Base-by-base conservation (phyloP, 2,797 vertebrate genomes). In the Neomorphus geoffroyi region DNA sequence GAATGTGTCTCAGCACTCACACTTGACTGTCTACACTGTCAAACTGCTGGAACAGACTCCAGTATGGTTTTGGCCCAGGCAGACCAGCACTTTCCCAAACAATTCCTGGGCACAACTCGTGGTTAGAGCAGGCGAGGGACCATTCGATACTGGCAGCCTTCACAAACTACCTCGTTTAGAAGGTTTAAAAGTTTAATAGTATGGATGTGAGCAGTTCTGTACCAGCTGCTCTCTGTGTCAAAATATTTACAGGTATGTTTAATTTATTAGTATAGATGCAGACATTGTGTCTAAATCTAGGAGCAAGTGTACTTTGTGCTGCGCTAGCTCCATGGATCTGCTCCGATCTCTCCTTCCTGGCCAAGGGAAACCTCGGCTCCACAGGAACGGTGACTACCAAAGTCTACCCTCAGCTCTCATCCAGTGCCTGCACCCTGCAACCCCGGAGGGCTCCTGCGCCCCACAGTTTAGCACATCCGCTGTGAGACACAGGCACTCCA, bases 161-260 rank as follows among this genome's bases (percentile, higher is more conserved):
- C 69, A 86, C 22, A 43, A 84, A 86, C 62, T 93, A 93, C 66
- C 66, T 62, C 93, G 80, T 92, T 90, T 66, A 81, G 45, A 88
- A 86, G 35, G 90, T 94, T 94, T 95, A 93, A 53, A 94, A 93
- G 80, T 94, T 88, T 88, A 94, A 62, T 48, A 66, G n/a, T 72
- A 84, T 84, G 80, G 46, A 92, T 72, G 7, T 14, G 46, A 94
- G 54, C 48, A 23, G 70, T 60, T 86, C 74, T 83, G 66, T 72
- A 86, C 77, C 94, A 94, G 73, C 41, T 45, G 30, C 46, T 95
- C 79, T 85, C 70, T 1, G 0, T 24, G 66, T 75, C 66, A 91
- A 48, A 94, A 41, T 92, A 93, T 84, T 86, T 86, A 77, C 56
- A 91, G 78, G 46, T 16, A 30, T 33, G 41, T 78, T 66, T 83